Percentiles rank a stretch among this genome's conserved stretches.
Evolutionary conservation across 2,797 vertebrate species (phyloP).

Genomic region (Microchirus variegatus): DNA sequence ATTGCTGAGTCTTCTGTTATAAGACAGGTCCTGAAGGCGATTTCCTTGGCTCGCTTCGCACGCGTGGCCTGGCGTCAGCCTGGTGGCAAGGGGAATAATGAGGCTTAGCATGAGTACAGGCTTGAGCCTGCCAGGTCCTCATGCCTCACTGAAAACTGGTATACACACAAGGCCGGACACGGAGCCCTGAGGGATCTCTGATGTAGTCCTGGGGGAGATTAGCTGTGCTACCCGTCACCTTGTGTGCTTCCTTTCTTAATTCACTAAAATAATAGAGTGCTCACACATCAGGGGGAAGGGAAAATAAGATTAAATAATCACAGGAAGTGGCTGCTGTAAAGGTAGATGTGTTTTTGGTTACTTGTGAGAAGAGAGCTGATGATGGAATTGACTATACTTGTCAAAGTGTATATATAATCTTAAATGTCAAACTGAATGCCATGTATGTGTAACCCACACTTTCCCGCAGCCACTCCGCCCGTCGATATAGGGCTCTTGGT

Average conservation of each 20-base stretch:
- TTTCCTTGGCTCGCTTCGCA: slow-evolving; percentile 82
- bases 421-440: neutral
- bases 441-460: no score
- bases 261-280: slow-evolving; percentile 61
- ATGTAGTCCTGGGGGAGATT: slow-evolving; percentile 69
- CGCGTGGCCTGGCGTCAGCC: slow-evolving; percentile 81
- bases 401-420: neutral
- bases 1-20: slow-evolving; percentile 81
- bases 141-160: slow-evolving; percentile 68
- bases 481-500: no score
- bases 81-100: slow-evolving; percentile 73
- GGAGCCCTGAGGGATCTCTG: slow-evolving; percentile 62
- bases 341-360: neutral
- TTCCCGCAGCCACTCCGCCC: no score
- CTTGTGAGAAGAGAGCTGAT: slow-evolving; percentile 1
- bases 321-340: slow-evolving; percentile 39
- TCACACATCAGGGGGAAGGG: slow-evolving; percentile 32
- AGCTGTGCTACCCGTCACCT: slow-evolving; percentile 53
- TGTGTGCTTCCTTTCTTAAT: slow-evolving; percentile 65
- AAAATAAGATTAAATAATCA: slow-evolving; percentile 34
- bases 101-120: slow-evolving; percentile 58
- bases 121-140: slow-evolving; percentile 60
- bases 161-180: slow-evolving; percentile 60
- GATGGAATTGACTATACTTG: neutral
- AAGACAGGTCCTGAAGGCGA: slow-evolving; percentile 75